A percentile compares a stretch with the other conserved stretches of the same genome.
phyloP scores from a whole-genome alignment of 2,797 vertebrate genomes.

The Garrulus glandarius region DNA sequence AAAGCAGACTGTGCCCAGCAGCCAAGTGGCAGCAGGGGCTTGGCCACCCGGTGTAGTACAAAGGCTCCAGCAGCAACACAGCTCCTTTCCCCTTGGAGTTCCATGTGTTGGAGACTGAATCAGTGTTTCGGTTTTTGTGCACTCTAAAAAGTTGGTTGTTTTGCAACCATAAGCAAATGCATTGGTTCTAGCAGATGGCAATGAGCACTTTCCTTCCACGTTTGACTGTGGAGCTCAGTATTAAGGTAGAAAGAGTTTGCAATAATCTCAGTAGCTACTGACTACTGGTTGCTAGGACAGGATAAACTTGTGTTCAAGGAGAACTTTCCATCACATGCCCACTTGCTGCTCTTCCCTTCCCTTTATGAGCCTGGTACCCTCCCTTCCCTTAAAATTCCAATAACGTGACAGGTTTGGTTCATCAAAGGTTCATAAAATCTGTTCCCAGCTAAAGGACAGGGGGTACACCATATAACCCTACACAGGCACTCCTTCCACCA shows the following conservation, averaged over 20 bases:
- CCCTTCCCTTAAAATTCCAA: neutral
- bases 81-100: neutral
- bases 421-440: neutral
- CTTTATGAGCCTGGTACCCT: too few relatives aligned
- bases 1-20: neutral
- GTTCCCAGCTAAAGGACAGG: neutral
- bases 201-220: rapidly evolving
- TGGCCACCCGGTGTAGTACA: rapidly evolving
- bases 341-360: neutral
- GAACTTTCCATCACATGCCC: neutral
- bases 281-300: neutral
- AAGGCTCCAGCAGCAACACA: neutral
- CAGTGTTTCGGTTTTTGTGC: rapidly evolving
- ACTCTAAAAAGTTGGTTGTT: neutral
- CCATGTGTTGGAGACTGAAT: neutral
- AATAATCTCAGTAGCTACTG: neutral
- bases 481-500: neutral
- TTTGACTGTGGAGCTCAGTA: neutral
- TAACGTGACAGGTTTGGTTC: neutral
- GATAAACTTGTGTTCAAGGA: neutral
- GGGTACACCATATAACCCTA: neutral
- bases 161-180: neutral
- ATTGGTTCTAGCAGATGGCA: neutral
- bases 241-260: neutral
- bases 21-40: neutral